Evolutionary conservation across 2,888 invertebrate species (phyloP).

Genomic region (Osedax fenrisi): DNA sequence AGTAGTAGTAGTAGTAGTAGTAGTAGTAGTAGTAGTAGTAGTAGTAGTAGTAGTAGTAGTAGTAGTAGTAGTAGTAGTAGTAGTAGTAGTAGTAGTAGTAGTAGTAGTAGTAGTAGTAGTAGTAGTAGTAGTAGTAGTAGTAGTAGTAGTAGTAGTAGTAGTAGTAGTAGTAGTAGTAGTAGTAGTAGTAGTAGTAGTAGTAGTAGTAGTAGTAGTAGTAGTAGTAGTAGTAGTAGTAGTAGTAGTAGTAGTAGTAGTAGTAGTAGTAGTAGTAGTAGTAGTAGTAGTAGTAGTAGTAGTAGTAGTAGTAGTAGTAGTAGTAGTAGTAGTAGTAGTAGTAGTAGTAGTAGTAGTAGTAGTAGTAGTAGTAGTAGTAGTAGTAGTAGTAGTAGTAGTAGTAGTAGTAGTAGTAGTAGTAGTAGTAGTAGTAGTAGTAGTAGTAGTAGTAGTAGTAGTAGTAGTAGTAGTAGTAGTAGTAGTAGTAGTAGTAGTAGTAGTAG

Average conservation of each 20-base stretch:
- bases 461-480: constrained; percentile 4
- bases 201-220: not conserved
- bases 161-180: not conserved
- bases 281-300: not conserved
- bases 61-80: not conserved
- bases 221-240: not conserved
- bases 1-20: not conserved
- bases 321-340: constrained; percentile 10
- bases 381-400: constrained; percentile 7
- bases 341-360: constrained; percentile 10
- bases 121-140: not conserved
- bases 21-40: not conserved
- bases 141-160: not conserved
- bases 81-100: not conserved
- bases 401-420: constrained; percentile 7
- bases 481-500: constrained; percentile 7
- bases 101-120: not conserved
- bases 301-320: constrained; percentile 7
- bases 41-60: not conserved
- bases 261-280: not conserved
- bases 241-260: not conserved
- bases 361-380: constrained; percentile 10
- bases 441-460: constrained; percentile 4
- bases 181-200: not conserved
- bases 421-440: constrained; percentile 10